These are phyloP conservation scores for Coreius guichenoti DNA, from an alignment of 2,797 vertebrate species.

Conservation along the genomic window DNA sequence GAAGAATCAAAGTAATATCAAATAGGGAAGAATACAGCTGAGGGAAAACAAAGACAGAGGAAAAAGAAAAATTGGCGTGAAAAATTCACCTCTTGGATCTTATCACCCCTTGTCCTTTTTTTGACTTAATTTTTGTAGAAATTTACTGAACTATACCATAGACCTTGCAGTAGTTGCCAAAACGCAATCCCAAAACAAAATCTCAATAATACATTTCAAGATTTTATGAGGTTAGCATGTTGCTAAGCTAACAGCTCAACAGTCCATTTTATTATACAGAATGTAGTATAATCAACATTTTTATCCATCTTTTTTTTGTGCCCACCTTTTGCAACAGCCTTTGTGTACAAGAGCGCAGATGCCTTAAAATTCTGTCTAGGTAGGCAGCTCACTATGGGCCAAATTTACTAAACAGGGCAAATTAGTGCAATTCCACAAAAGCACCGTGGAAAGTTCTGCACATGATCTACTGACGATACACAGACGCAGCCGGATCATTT, in stretches of 20 bases:
- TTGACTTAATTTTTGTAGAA: slow-evolving; percentile 3
- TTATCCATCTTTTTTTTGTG: neutral
- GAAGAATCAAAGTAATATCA: slow-evolving; percentile 32
- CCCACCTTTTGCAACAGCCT: neutral
- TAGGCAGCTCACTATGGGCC: neutral
- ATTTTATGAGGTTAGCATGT: neutral
- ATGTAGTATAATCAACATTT: neutral
- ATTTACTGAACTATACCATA: neutral
- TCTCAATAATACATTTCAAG: neutral
- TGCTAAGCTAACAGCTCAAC: neutral
- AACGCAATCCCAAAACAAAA: neutral
- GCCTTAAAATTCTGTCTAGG: neutral
- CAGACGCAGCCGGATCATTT: too few species aligned
- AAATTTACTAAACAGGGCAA: too few species aligned
- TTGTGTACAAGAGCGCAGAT: neutral
- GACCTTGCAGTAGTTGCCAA: neutral
- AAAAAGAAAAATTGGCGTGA: slow-evolving; percentile 29
- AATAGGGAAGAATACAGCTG: slow-evolving; percentile 26
- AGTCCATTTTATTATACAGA: neutral
- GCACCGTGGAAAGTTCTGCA: too few species aligned
- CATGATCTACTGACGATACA: too few species aligned
- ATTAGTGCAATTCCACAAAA: too few species aligned
- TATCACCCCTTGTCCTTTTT: slow-evolving; percentile 2
- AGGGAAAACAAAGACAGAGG: slow-evolving; percentile 24
- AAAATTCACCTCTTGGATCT: slow-evolving; percentile 35